These are phyloP conservation scores for Pocillopora verrucosa DNA, from an alignment of 64 coral and sea anemone genomes.

Conservation along the genomic window DNA sequence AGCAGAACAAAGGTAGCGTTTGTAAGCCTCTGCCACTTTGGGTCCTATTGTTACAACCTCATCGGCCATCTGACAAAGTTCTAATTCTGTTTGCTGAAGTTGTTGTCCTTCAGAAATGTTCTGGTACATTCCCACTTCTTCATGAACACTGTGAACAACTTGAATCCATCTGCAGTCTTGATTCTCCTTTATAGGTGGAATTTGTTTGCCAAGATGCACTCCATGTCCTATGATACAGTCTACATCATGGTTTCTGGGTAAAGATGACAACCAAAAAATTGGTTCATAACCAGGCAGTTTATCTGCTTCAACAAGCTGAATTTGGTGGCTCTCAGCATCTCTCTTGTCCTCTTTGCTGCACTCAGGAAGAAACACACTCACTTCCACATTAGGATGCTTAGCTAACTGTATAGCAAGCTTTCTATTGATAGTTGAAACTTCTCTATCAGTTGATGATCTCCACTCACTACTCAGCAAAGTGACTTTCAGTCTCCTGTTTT, in stretches of 20 bases:
- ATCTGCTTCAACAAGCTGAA: background rate
- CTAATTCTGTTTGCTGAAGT: background rate
- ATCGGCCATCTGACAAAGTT: background rate
- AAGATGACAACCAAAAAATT: background rate
- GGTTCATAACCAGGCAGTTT: background rate
- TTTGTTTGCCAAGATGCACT: no score
- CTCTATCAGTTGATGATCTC: background rate
- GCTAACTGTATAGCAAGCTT: conserved; percentile 2
- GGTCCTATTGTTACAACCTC: background rate
- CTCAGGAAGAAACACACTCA: background rate
- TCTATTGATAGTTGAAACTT: background rate
- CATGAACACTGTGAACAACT: background rate
- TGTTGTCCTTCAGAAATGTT: background rate
- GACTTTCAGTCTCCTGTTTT: background rate
- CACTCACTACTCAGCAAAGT: conserved; percentile 1
- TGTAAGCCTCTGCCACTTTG: conserved; percentile 11
- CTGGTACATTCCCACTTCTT: conserved; percentile 33
- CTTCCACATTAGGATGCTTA: background rate
- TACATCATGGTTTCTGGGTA: no score
- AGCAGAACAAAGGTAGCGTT: background rate
- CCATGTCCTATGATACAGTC: no score
- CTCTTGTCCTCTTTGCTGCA: background rate
- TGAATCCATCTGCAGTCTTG: background rate
- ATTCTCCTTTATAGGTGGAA: background rate
- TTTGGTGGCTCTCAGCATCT: background rate